These are phyloP conservation scores for Yponomeuta cagnagella DNA, from an alignment of 2,888 invertebrate species.

Conservation along the genomic window DNA sequence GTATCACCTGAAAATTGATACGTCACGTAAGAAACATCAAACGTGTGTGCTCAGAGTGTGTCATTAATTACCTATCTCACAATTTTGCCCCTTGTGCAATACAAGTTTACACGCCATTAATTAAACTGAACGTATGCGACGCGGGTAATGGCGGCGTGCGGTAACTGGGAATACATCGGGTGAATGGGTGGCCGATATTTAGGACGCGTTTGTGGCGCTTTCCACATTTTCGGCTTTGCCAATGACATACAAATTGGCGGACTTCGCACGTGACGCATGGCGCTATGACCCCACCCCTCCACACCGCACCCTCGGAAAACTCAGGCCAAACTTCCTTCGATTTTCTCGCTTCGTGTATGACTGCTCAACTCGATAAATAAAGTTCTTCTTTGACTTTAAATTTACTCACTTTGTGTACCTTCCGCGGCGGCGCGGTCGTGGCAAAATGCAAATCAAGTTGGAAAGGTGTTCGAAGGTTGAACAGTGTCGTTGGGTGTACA, in stretches of 20 bases:
- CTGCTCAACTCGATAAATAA: slow-evolving; percentile 15
- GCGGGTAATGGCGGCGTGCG: background rate
- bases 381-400: slow-evolving; percentile 12
- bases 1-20: background rate
- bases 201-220: slow-evolving; percentile 33
- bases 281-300: slow-evolving; percentile 17
- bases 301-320: background rate
- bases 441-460: slow-evolving; percentile 10
- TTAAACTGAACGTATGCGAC: slow-evolving; percentile 11
- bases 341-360: slow-evolving; percentile 9
- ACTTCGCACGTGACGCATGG: slow-evolving; percentile 53
- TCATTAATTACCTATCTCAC: slow-evolving; percentile 1
- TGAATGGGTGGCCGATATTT: slow-evolving; percentile 31
- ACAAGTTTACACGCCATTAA: slow-evolving; percentile 11
- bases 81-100: slow-evolving; percentile 6
- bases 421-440: background rate
- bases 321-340: background rate
- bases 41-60: slow-evolving; percentile 1
- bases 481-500: no score
- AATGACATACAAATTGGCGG: slow-evolving; percentile 62
- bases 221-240: slow-evolving; percentile 41
- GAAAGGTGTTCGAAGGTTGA: slow-evolving; percentile 3
- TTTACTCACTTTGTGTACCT: slow-evolving; percentile 1
- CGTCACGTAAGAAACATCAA: background rate
- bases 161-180: slow-evolving; percentile 1